phyloP scores from a whole-genome alignment of 2,888 invertebrate genomes.

The Proisotoma minuta region DNA sequence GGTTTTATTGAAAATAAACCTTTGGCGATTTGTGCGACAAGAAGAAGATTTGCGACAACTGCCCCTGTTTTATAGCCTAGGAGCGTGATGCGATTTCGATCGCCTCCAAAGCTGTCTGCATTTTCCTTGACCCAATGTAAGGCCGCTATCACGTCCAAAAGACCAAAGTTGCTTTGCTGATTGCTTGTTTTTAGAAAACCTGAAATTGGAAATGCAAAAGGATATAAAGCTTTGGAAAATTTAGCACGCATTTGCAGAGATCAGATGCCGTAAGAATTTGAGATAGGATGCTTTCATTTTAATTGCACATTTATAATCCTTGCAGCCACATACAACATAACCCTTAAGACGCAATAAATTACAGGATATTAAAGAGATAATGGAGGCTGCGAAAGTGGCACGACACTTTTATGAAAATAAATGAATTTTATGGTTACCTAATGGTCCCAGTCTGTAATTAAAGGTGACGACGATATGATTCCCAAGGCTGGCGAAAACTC shows the following conservation, averaged over 20 bases:
- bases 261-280: no score
- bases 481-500: slow-evolving; percentile 86
- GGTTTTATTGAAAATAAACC: slow-evolving; percentile 58
- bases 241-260: no score
- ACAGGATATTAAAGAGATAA: no score
- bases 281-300: no score
- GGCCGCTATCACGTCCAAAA: slow-evolving; percentile 90
- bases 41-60: slow-evolving; percentile 89
- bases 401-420: no score
- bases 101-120: slow-evolving; percentile 89
- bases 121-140: slow-evolving; percentile 95
- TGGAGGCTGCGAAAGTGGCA: no score
- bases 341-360: no score
- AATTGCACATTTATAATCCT: no score
- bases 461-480: slow-evolving; percentile 78
- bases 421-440: no score
- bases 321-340: no score
- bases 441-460: slow-evolving; percentile 58
- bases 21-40: slow-evolving; percentile 90
- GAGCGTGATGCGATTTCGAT: slow-evolving; percentile 84
- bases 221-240: no score
- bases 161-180: slow-evolving; percentile 84
- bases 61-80: slow-evolving; percentile 97
- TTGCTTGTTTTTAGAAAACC: slow-evolving; percentile 86
- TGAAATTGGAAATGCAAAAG: no score